phyloP scores from a whole-genome alignment of 2,113 vertebrate genomes.

The Daphoenositta chrysoptera region DNA sequence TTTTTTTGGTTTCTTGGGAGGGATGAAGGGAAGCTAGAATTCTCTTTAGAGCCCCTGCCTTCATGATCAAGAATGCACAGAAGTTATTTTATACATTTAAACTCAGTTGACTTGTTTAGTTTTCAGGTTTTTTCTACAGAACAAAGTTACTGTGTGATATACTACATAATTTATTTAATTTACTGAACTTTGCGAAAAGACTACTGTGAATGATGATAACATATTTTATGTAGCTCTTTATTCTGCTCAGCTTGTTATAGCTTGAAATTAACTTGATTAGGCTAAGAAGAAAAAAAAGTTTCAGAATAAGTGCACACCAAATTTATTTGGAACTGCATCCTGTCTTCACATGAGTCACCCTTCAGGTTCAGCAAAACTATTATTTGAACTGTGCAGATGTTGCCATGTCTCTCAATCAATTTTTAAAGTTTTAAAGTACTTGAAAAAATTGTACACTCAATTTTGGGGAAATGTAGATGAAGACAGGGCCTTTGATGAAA shows the following conservation, averaged over 20 bases:
- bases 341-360: background rate
- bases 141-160: background rate
- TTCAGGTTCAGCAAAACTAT: background rate
- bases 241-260: background rate
- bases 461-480: background rate
- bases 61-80: background rate
- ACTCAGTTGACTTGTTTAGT: background rate
- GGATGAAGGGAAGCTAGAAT: background rate
- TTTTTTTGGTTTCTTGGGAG: background rate
- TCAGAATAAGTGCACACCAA: background rate
- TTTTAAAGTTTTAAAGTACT: background rate
- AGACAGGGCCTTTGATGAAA: background rate
- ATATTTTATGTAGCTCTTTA: background rate
- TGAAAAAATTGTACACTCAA: background rate
- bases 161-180: background rate
- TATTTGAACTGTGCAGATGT: background rate
- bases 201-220: background rate
- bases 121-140: background rate
- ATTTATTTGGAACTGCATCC: background rate
- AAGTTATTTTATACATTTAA: background rate
- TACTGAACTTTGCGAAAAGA: background rate
- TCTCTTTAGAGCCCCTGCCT: background rate
- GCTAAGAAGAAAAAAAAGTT: background rate
- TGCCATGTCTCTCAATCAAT: background rate
- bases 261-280: conserved; percentile 18